Conservation (phyloP, 1,140 invertebrate species). For the Musca domestica region DNA sequence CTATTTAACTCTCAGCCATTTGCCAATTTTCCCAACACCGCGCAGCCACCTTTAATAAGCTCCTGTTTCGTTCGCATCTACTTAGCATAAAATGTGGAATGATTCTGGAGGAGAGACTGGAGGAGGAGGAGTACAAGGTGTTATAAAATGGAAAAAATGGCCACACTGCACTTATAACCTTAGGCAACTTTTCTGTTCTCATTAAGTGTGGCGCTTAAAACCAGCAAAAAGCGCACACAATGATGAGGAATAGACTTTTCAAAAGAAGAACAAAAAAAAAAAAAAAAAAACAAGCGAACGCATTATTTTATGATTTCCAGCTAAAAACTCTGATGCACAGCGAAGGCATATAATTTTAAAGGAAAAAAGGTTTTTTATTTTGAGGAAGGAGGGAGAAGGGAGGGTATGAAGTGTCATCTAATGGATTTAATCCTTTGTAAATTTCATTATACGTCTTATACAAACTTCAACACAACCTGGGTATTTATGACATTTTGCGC, state of each 20-base stretch:
- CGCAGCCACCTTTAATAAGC: background rate
- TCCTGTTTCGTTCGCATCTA: background rate
- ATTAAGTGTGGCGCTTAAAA: slow-evolving; percentile 12
- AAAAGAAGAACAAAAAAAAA: background rate
- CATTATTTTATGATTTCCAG: background rate
- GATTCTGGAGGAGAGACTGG: background rate
- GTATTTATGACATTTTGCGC: too few relatives aligned
- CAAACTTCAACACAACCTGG: too few relatives aligned
- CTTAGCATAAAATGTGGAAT: background rate
- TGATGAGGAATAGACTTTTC: background rate
- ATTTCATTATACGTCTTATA: too few relatives aligned
- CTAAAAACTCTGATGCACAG: too few relatives aligned
- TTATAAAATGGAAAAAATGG: background rate
- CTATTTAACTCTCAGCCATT: background rate
- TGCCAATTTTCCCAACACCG: too few relatives aligned
- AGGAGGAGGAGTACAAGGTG: background rate
- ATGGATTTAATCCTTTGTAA: too few relatives aligned
- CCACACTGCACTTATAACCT: slow-evolving; percentile 4
- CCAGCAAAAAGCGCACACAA: background rate
- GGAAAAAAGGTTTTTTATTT: too few relatives aligned
- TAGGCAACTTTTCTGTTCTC: background rate
- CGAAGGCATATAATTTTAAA: too few relatives aligned
- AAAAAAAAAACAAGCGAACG: background rate
- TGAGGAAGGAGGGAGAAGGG: too few relatives aligned
- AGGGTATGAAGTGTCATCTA: too few relatives aligned